These are phyloP conservation scores for Ceyx melanurus DNA, from an alignment of 2,113 vertebrate genomes.

Conservation along the genomic window DNA sequence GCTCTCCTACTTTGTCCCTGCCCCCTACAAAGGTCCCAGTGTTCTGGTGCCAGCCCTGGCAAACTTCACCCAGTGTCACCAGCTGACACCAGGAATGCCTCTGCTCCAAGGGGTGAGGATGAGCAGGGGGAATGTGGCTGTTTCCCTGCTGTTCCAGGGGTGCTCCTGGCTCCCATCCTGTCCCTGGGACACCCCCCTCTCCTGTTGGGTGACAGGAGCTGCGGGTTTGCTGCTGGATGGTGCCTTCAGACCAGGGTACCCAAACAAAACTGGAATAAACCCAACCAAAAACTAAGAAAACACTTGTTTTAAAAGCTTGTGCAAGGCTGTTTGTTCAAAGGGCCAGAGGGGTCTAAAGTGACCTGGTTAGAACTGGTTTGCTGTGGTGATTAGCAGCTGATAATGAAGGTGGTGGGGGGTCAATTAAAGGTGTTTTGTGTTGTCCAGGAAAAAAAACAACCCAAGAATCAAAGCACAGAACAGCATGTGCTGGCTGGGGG, in stretches of 20 bases:
- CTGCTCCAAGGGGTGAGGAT: not conserved
- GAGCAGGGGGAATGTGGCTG: not conserved
- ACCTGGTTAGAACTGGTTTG: not conserved
- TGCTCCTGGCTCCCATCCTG: not conserved
- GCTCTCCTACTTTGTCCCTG: not conserved
- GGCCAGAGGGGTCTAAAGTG: not conserved
- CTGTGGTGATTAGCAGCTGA: not conserved
- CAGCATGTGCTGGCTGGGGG: not conserved
- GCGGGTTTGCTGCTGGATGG: not conserved
- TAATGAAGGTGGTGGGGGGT: not conserved
- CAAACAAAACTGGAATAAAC: not conserved
- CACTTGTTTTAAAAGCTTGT: not conserved
- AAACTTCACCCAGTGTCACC: not conserved
- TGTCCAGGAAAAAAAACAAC: not conserved
- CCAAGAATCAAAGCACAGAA: not conserved
- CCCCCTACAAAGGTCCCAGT: not conserved
- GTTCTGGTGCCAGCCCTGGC: not conserved
- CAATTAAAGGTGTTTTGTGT: not conserved
- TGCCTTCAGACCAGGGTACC: not conserved
- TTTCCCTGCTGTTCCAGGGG: not conserved
- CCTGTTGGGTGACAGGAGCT: not conserved
- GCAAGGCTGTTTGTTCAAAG: not conserved
- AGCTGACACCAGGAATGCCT: not conserved
- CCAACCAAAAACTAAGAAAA: no score
- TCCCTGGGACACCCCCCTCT: not conserved